Conservation (phyloP, 2,888 invertebrate species). For the Drosophila anomalata region DNA sequence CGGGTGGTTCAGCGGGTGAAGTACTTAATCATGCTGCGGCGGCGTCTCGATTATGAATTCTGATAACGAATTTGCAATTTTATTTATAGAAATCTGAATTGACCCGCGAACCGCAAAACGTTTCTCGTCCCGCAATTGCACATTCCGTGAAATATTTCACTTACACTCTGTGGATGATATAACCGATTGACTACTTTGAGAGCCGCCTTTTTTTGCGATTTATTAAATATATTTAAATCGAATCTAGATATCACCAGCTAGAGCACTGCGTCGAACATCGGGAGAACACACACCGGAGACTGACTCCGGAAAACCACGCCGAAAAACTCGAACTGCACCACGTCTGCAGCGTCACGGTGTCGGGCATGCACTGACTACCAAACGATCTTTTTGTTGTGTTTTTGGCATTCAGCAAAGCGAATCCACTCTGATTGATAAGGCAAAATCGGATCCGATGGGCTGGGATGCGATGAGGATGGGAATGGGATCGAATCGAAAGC, state of each 20-base stretch:
- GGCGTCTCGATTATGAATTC: constrained; percentile 59
- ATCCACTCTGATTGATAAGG: constrained; percentile 71
- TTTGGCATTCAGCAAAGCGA: constrained; percentile 69
- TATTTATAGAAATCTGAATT: constrained; percentile 64
- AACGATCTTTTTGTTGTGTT: constrained; percentile 52
- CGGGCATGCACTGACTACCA: constrained; percentile 70
- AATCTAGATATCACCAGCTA: background rate
- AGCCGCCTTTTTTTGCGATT: background rate
- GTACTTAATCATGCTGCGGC: constrained; percentile 61
- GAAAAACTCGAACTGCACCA: constrained; percentile 53
- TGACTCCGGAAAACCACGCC: background rate
- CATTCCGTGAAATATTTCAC: constrained; percentile 18
- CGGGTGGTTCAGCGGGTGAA: constrained; percentile 31
- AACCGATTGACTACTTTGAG: constrained; percentile 11
- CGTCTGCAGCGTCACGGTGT: constrained; percentile 69
- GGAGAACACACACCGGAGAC: background rate
- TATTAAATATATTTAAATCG: background rate
- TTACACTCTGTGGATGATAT: constrained; percentile 34
- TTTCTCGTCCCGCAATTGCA: constrained; percentile 19
- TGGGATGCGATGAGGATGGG: constrained; percentile 21
- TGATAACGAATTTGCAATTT: constrained; percentile 61
- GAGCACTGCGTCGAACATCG: constrained; percentile 14
- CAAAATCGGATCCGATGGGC: constrained; percentile 39
- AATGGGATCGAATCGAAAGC: constrained; percentile 33
- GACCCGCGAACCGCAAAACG: constrained; percentile 41